Conservation (phyloP, 2,888 invertebrate species). For the Lampropteryx suffumata region DNA sequence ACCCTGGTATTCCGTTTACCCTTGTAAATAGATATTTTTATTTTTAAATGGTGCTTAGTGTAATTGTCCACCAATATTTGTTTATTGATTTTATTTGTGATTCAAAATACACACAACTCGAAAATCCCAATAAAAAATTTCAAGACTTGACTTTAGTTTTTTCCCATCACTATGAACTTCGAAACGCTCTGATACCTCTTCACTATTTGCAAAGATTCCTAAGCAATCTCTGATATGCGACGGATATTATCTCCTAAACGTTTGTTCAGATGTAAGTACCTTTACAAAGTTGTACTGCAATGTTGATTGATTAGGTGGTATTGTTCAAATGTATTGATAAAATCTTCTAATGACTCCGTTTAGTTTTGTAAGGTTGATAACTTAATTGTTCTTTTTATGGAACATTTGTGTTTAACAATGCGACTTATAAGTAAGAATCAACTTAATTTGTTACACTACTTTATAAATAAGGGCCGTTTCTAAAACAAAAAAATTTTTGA, state of each 20-base stretch:
- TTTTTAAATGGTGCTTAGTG: too few species aligned
- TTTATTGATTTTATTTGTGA: too few species aligned
- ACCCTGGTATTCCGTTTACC: too few species aligned
- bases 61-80: too few species aligned
- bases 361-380: constrained; percentile 15
- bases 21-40: too few species aligned
- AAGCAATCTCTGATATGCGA: constrained; percentile 12
- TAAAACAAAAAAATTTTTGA: too few species aligned
- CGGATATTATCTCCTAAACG: constrained; percentile 7
- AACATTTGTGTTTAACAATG: constrained; percentile 16
- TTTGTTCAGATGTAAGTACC: constrained; percentile 8
- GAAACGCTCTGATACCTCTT: constrained; percentile 18
- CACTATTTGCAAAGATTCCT: constrained; percentile 16
- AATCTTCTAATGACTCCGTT: constrained; percentile 8
- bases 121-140: too few species aligned
- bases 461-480: too few species aligned
- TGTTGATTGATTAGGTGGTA: constrained; percentile 20
- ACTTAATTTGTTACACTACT: neutral
- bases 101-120: too few species aligned
- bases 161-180: constrained; percentile 7
- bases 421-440: neutral
- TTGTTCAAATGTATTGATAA: constrained; percentile 13
- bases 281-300: constrained; percentile 4
- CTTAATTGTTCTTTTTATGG: constrained; percentile 16
- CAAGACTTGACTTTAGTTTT: too few species aligned